Base-by-base conservation (phyloP, 1,140 invertebrate genomes). In the Drosophila subpulchrella region DNA sequence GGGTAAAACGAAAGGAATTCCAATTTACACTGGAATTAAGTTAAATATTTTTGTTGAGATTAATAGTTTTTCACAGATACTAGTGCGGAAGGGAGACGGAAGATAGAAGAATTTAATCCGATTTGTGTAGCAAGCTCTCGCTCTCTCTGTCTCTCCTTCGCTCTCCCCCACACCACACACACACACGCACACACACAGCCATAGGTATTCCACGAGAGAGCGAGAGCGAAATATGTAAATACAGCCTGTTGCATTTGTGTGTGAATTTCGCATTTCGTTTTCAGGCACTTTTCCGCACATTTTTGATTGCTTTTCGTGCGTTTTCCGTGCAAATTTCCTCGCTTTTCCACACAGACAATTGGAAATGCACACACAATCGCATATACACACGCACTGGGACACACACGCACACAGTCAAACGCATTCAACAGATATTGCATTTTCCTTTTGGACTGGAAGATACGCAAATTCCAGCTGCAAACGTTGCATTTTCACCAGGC, bases 261-360 rank as follows among this genome's bases (percentile, higher is more conserved):
- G 65, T 42, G 46, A 63, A 36, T 70, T 82, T 68, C 65, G 61
- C 65, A 66, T 71, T 59, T 73, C 70, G 70, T 71, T 73, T 71
- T 73, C 66, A 51, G 66, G 54, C 70, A 72, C 66, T 73, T 73
- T 73, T 73, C 66, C 65, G 70, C 70, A 70, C 47, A 71, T 59
- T 70, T 72, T 73, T 66, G 41, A 44, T 55, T 71, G 46, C 39
- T 81, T 83, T 76, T 50, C 30, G 65, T 79, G 61, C 59, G 60
- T 78, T 56, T 57, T 59, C 44, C 46, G 56, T 56, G 42, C 60
- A 62, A 41, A 75, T 78, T 78, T 78, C 66, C 60, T 63, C 17
- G 30, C 47, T 81, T 53, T 83, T 84, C 74, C 78, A 79, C 70
- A 85, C 66, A 77, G 58, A 68, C 81, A 84, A 84, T 84, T 84